Conservation (phyloP, 1,140 invertebrate species). For the Stenopsyche tienmushanensis region DNA sequence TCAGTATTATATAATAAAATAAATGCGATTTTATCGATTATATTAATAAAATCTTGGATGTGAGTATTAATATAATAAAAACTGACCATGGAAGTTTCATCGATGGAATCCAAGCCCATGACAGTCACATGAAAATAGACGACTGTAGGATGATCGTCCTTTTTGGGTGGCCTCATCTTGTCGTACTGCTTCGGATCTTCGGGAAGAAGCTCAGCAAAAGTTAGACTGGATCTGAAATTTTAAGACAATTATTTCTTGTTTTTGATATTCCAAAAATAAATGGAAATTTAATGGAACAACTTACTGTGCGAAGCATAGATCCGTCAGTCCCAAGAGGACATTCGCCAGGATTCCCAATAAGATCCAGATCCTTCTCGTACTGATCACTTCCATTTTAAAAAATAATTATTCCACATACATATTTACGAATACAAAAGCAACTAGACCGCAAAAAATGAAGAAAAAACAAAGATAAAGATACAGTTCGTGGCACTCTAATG, state of each 20-base stretch:
- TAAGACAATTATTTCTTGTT: not conserved
- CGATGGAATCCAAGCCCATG: conserved; percentile 89
- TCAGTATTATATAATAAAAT: no score
- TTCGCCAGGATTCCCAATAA: conserved; percentile 25
- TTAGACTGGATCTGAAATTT: conserved; percentile 64
- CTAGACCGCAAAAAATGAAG: no score
- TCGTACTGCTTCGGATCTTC: conserved; percentile 84
- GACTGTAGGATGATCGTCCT: conserved; percentile 80
- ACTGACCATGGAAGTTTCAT: conserved; percentile 87
- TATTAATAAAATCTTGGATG: no score
- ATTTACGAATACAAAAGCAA: no score
- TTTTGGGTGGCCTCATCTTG: conserved; percentile 87
- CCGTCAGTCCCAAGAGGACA: conserved; percentile 47
- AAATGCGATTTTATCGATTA: no score
- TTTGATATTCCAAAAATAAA: not conserved
- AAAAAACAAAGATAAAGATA: not conserved
- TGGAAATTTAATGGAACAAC: conserved; percentile 34
- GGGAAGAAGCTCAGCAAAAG: conserved; percentile 80
- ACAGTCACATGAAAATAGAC: conserved; percentile 91
- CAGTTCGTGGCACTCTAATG: conserved; percentile 3
- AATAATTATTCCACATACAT: conserved; percentile 7
- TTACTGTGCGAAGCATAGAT: conserved; percentile 55
- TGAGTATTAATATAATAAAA: not conserved
- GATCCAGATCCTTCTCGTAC: conserved; percentile 26
- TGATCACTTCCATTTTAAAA: conserved; percentile 5